phyloP scores from a whole-genome alignment of 2,113 vertebrate species.

The Pteronura brasiliensis region DNA sequence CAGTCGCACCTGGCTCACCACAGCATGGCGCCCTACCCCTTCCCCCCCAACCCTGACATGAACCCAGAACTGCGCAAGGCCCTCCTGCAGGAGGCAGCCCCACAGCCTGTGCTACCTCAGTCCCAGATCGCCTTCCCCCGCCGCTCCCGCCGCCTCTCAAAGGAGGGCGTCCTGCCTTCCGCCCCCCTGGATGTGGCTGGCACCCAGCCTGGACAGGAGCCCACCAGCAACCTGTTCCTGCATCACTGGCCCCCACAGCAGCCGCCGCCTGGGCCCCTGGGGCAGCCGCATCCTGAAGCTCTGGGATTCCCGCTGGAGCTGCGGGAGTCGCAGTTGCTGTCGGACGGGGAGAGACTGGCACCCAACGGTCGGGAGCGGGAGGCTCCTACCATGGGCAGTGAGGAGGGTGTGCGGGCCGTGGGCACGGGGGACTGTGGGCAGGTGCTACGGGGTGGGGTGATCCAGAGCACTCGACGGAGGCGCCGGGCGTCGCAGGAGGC shows the following conservation, averaged over 20 bases:
- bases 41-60: constrained; percentile 83
- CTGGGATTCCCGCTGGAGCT: constrained; percentile 72
- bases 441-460: constrained; percentile 90
- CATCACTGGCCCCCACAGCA: constrained; percentile 84
- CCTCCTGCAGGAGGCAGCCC: constrained; percentile 83
- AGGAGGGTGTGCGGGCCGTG: constrained; percentile 73
- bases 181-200: constrained; percentile 74
- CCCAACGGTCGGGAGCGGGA: constrained; percentile 82
- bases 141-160: constrained; percentile 94
- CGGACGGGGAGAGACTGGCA: constrained; percentile 77
- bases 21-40: constrained; percentile 82
- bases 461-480: constrained; percentile 92
- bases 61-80: constrained; percentile 85
- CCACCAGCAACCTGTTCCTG: constrained; percentile 80
- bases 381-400: constrained; percentile 43
- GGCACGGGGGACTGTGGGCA: constrained; percentile 82
- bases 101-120: constrained; percentile 86
- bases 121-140: constrained; percentile 89
- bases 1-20: constrained; percentile 87
- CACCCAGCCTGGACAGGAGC: constrained; percentile 82
- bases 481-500: constrained; percentile 94
- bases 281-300: constrained; percentile 77
- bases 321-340: constrained; percentile 74
- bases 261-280: constrained; percentile 71
- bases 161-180: constrained; percentile 90